Percentiles rank a stretch among this genome's conserved stretches.
These are phyloP conservation scores for Zaprionus davidi DNA, from an alignment of 1,140 invertebrate genomes.

Conservation along the genomic window DNA sequence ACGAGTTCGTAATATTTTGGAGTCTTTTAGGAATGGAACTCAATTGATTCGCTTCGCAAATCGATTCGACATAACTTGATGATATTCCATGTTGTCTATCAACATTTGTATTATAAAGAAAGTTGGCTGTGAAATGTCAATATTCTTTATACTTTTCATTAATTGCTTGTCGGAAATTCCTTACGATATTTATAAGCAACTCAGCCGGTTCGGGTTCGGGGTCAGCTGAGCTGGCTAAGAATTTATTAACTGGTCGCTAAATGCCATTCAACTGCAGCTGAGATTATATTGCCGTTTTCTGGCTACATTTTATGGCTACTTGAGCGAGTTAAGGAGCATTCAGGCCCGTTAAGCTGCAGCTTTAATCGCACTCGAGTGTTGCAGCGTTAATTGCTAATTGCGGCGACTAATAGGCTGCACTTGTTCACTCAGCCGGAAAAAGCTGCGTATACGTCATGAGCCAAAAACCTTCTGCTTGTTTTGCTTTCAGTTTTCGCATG, in stretches of 20 bases:
- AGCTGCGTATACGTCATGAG: slow-evolving; percentile 43
- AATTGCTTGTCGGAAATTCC: background rate
- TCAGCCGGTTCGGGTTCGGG: slow-evolving; percentile 10
- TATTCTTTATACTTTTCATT: background rate
- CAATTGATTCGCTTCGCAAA: slow-evolving; percentile 3
- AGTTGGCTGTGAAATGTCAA: background rate
- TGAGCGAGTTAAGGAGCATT: slow-evolving; percentile 17
- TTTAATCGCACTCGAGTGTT: slow-evolving; percentile 1
- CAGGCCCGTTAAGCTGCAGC: background rate
- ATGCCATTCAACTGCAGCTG: slow-evolving; percentile 37
- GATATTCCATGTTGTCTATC: background rate
- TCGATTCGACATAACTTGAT: background rate
- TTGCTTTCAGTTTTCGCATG: slow-evolving; percentile 10
- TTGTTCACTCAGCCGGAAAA: slow-evolving; percentile 9
- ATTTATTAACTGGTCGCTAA: slow-evolving; percentile 21
- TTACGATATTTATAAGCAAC: background rate
- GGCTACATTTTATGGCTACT: slow-evolving; percentile 5
- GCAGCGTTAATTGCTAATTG: background rate
- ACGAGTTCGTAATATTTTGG: background rate
- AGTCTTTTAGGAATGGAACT: background rate
- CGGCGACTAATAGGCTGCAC: background rate
- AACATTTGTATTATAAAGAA: background rate
- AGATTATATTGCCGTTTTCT: slow-evolving; percentile 8
- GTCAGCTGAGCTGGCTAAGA: background rate
- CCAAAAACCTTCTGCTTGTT: slow-evolving; percentile 23